Evolutionary conservation across 2,888 invertebrate genomes (phyloP).

Genomic region (Tyria jacobaeae): DNA sequence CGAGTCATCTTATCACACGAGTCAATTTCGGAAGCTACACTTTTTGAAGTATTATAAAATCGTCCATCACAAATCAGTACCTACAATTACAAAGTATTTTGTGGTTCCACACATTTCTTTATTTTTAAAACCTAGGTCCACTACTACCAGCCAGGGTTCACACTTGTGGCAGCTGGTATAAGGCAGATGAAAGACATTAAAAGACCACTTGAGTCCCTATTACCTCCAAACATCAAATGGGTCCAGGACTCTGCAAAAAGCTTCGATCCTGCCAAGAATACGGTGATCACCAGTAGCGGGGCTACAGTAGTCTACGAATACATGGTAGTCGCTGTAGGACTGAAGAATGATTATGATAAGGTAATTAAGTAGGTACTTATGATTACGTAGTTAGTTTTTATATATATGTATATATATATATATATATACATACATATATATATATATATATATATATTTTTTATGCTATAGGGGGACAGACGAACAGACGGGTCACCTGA

Average conservation of each 20-base stretch:
- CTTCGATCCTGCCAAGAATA: slow-evolving; percentile 92
- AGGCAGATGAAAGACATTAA: slow-evolving; percentile 88
- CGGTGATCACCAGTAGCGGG: slow-evolving; percentile 89
- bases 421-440: too few species aligned
- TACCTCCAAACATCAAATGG: slow-evolving; percentile 93
- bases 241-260: slow-evolving; percentile 89
- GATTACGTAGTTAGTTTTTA: too few species aligned
- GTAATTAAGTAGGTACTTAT: too few species aligned
- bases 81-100: too few species aligned
- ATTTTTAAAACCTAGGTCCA: slow-evolving; percentile 87
- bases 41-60: too few species aligned
- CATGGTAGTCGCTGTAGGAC: slow-evolving; percentile 93
- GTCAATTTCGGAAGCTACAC: too few species aligned
- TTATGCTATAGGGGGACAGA: too few species aligned
- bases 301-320: slow-evolving; percentile 92
- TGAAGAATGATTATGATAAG: slow-evolving; percentile 92
- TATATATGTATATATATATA: too few species aligned
- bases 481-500: too few species aligned
- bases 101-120: background rate
- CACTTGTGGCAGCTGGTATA: slow-evolving; percentile 95
- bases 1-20: too few species aligned
- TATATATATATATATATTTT: too few species aligned
- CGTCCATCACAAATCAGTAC: too few species aligned
- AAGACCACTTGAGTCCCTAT: slow-evolving; percentile 87
- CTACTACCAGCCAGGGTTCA: slow-evolving; percentile 98